A percentile compares a stretch with the other conserved stretches of the same genome.
These are phyloP conservation scores for Sapayoa aenigma DNA, from an alignment of 2,113 vertebrate genomes.

Conservation along the genomic window DNA sequence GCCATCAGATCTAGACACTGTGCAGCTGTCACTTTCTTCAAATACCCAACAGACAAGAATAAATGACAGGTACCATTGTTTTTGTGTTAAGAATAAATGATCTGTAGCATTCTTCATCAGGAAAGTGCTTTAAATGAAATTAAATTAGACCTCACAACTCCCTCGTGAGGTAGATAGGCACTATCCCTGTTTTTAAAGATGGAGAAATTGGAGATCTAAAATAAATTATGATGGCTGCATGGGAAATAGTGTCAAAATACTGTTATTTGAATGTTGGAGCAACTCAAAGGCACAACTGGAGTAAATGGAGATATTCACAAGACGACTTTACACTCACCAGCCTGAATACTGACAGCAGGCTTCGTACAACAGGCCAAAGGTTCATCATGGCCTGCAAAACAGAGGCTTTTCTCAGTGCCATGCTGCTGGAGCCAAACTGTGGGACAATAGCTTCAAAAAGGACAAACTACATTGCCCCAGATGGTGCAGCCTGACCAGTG, in stretches of 20 bases:
- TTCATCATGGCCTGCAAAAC: neutral
- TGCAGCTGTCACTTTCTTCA: neutral
- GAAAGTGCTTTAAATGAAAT: neutral
- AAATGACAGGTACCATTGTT: slow-evolving; percentile 27
- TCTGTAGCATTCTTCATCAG: slow-evolving; percentile 15
- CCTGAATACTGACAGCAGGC: neutral
- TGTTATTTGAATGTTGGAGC: neutral
- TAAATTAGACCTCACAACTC: slow-evolving; percentile 35
- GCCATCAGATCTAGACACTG: neutral
- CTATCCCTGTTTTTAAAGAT: neutral
- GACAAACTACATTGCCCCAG: neutral
- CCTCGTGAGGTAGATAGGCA: neutral
- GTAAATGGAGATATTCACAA: neutral
- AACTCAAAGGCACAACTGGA: neutral
- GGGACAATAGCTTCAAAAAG: neutral
- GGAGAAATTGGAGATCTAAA: slow-evolving; percentile 3
- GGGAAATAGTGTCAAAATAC: slow-evolving; percentile 21
- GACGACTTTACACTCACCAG: neutral
- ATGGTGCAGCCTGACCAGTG: neutral
- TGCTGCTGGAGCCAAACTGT: neutral
- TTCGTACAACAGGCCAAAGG: neutral
- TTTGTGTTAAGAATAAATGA: slow-evolving; percentile 31
- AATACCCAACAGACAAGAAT: slow-evolving; percentile 13
- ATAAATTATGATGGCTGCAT: neutral
- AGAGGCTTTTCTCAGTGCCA: neutral